Conservation (phyloP, 2,113 vertebrate species). For the Chamaetylas fuelleborni region DNA sequence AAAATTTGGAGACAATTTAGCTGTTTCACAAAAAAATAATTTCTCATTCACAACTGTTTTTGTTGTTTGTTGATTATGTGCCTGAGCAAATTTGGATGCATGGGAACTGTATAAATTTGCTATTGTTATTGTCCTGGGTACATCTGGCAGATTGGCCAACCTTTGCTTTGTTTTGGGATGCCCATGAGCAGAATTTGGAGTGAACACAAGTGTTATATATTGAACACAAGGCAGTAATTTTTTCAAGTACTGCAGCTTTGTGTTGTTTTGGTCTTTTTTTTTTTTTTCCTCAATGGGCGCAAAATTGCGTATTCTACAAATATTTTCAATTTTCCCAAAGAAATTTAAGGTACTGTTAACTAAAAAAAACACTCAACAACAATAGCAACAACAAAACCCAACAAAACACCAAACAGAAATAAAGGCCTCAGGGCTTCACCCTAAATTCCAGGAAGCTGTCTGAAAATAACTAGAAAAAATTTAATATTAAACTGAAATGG, state of each 20-base stretch:
- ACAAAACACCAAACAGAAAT: background rate
- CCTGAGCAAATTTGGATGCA: background rate
- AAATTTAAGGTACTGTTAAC: background rate
- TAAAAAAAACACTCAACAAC: too few relatives aligned
- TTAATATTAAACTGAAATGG: background rate
- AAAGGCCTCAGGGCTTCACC: background rate
- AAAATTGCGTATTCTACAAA: background rate
- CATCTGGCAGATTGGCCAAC: background rate
- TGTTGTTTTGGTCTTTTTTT: background rate
- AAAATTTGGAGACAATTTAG: background rate
- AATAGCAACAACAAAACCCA: background rate
- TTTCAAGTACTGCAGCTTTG: background rate
- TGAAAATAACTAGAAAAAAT: background rate
- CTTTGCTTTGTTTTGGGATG: background rate
- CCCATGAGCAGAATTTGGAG: background rate
- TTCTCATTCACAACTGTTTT: background rate
- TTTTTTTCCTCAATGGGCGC: background rate
- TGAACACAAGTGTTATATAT: background rate
- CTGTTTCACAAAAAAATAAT: background rate
- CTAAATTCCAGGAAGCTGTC: background rate
- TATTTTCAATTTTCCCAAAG: background rate
- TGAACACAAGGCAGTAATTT: background rate
- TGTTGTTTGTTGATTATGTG: accelerated
- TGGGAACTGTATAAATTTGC: background rate
- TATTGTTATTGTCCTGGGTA: background rate